Conservation (phyloP, 1,140 invertebrate genomes). For the Drosophila nikananu region DNA sequence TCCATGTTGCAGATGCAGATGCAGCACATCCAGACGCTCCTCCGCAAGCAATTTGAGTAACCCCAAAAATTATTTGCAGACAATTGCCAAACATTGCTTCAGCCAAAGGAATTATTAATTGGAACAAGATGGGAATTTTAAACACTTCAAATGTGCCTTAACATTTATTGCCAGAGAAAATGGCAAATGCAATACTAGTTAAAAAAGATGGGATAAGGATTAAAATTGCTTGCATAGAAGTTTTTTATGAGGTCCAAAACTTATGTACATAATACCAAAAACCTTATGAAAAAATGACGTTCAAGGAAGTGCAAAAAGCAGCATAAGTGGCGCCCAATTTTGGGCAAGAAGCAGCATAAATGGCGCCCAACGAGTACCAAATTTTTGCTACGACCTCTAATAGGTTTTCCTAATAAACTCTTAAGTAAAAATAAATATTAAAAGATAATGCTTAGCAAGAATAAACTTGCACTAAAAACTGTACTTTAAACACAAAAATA, state of each 20-base stretch:
- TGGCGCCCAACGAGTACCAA: neutral
- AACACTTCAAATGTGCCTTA: neutral
- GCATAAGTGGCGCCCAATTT: too few relatives aligned
- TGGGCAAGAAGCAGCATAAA: neutral
- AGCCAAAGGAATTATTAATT: slow-evolving; percentile 13
- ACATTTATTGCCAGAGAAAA: too few relatives aligned
- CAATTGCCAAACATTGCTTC: slow-evolving; percentile 5
- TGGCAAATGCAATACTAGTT: too few relatives aligned
- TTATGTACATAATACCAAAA: too few relatives aligned
- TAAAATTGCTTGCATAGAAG: too few relatives aligned
- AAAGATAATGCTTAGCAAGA: neutral
- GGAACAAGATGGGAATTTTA: neutral
- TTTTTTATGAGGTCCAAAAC: too few relatives aligned
- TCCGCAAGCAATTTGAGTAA: neutral
- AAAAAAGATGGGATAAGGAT: neutral
- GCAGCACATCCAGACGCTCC: neutral
- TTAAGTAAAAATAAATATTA: neutral
- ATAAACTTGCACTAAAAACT: neutral
- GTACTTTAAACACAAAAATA: neutral
- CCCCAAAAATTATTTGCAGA: slow-evolving; percentile 17
- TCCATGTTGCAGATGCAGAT: slow-evolving; percentile 24
- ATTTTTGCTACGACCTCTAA: neutral
- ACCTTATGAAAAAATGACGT: too few relatives aligned
- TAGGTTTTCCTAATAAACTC: neutral
- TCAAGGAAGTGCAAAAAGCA: too few relatives aligned